phyloP scores from a whole-genome alignment of 1,140 invertebrate species.

The Cyclargus thomasi region DNA sequence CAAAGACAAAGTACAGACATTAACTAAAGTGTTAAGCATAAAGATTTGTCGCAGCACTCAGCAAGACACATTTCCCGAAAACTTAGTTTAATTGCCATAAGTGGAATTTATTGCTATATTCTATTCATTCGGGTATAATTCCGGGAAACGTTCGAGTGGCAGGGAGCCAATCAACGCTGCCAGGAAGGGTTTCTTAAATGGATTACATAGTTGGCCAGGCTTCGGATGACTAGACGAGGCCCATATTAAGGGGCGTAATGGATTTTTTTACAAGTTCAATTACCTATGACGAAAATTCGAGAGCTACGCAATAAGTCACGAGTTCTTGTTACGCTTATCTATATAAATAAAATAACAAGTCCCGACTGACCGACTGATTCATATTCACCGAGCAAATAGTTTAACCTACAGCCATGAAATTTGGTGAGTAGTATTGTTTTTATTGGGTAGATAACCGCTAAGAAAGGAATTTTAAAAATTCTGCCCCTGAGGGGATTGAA shows the following conservation, averaged over 20 bases:
- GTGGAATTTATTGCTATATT: not conserved
- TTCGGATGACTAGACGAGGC: not conserved
- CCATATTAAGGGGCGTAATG: not conserved
- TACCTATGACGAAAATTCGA: not conserved
- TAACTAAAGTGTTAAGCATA: not conserved
- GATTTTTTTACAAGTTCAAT: not conserved
- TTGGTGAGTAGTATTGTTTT: too few species aligned
- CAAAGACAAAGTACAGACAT: not conserved
- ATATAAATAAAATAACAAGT: too few species aligned
- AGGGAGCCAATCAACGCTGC: not conserved
- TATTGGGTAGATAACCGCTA: too few species aligned
- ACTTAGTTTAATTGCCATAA: slow-evolving; percentile 9
- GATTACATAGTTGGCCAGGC: not conserved
- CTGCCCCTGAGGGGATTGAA: too few species aligned
- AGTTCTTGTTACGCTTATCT: too few species aligned
- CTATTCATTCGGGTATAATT: slow-evolving; percentile 3
- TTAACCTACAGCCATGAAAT: too few species aligned
- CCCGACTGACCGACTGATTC: too few species aligned
- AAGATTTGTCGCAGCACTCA: slow-evolving; percentile 4
- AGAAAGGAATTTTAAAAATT: too few species aligned
- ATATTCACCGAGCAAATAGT: too few species aligned
- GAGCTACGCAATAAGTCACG: too few species aligned
- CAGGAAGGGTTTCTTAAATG: not conserved
- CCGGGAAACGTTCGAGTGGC: not conserved
- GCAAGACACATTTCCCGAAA: slow-evolving; percentile 1